Percentiles rank a stretch among this genome's conserved stretches.
These are phyloP conservation scores for Euproctis similis DNA, from an alignment of 2,888 invertebrate species.

Conservation along the genomic window DNA sequence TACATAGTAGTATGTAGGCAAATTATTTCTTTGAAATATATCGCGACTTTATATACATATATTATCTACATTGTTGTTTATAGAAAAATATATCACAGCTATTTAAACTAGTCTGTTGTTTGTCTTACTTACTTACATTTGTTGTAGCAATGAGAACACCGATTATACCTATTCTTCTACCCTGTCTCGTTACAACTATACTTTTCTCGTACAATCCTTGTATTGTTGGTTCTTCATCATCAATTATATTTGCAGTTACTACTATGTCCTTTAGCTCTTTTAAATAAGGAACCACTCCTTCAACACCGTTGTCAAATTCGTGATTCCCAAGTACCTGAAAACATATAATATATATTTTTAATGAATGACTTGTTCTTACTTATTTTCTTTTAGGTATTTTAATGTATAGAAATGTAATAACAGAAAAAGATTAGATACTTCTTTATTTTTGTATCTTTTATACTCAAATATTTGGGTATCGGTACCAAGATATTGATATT, in stretches of 20 bases:
- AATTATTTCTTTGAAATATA: no score
- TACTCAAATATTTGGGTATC: background rate
- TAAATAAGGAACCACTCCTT: conserved; percentile 83
- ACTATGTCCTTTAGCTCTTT: conserved; percentile 78
- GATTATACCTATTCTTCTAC: conserved; percentile 84
- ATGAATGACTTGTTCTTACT: no score
- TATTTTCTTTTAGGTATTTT: no score
- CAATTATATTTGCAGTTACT: conserved; percentile 86
- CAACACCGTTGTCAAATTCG: conserved; percentile 87
- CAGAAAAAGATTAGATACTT: background rate
- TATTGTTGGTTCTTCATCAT: conserved; percentile 80
- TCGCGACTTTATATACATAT: no score
- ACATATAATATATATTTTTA: background rate
- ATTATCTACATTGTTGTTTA: background rate
- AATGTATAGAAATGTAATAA: no score
- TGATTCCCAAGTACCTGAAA: conserved; percentile 88
- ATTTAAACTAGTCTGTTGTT: no score
- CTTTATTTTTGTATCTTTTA: background rate
- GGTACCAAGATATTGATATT: background rate
- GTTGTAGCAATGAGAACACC: conserved; percentile 78
- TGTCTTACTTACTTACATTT: conserved; percentile 39
- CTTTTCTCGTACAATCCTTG: conserved; percentile 80
- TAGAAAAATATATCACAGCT: background rate
- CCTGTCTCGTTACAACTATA: conserved; percentile 77
- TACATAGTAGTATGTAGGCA: no score